Conservation (phyloP, 2,888 invertebrate species). For the Trissonchulus sp. region DNA sequence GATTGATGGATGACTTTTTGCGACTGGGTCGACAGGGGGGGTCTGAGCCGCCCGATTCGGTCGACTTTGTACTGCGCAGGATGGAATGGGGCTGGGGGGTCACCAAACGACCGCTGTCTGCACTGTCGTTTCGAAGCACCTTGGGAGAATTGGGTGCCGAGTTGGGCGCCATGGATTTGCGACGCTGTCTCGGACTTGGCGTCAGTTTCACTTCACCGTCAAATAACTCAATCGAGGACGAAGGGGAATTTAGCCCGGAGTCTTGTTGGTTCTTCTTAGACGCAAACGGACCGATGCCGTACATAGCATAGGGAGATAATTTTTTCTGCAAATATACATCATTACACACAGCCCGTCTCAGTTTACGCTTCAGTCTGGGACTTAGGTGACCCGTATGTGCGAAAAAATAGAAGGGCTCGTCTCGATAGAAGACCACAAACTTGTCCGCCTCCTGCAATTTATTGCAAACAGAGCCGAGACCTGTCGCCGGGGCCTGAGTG, state of each 20-base stretch:
- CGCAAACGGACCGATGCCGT: background rate
- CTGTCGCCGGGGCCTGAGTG: background rate
- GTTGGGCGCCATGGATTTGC: background rate
- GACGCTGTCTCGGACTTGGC: background rate
- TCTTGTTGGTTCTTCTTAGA: background rate
- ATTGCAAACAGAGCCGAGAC: too few relatives aligned
- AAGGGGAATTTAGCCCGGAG: background rate
- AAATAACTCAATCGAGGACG: background rate
- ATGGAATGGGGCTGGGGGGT: background rate
- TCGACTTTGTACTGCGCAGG: background rate
- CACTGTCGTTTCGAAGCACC: background rate
- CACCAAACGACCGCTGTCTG: background rate
- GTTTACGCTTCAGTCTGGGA: background rate
- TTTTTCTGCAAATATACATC: background rate
- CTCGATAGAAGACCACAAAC: background rate
- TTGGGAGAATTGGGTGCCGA: background rate
- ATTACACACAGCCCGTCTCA: background rate
- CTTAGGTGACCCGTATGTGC: background rate
- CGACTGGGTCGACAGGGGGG: too few relatives aligned
- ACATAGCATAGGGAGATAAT: background rate
- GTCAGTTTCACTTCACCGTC: background rate
- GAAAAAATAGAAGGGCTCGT: background rate
- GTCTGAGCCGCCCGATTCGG: background rate
- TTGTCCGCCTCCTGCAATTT: background rate
- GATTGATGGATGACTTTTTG: too few relatives aligned